Percentiles rank a stretch among this genome's conserved stretches.
phyloP scores from a whole-genome alignment of 2,797 vertebrate species.

The Crax fasciolata region DNA sequence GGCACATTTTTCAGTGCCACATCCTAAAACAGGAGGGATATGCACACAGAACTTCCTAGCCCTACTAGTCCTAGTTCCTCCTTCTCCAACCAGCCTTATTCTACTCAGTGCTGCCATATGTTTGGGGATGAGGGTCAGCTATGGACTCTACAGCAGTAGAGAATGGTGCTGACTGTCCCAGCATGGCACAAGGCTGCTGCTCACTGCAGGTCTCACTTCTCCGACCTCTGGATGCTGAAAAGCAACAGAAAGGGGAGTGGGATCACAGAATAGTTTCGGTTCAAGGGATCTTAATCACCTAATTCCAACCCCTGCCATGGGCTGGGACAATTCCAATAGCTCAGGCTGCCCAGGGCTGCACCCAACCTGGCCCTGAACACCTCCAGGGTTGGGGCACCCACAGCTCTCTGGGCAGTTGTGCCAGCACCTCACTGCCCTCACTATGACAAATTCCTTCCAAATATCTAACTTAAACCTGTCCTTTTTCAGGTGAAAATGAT shows the following conservation, averaged over 20 bases:
- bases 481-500: not conserved
- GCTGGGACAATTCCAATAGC: not conserved
- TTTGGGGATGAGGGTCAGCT: rapidly evolving
- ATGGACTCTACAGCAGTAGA: rapidly evolving
- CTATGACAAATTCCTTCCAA: not conserved
- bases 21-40: no score
- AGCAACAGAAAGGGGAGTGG: not conserved
- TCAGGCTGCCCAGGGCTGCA: not conserved
- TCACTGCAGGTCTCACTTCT: not conserved
- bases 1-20: rapidly evolving
- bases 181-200: rapidly evolving
- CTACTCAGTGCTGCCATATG: rapidly evolving
- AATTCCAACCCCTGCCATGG: not conserved
- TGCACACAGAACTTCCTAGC: rapidly evolving
- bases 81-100: rapidly evolving
- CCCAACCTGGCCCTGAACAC: not conserved
- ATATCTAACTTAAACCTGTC: not conserved
- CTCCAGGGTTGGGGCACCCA: not conserved
- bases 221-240: rapidly evolving
- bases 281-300: no score
- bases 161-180: rapidly evolving
- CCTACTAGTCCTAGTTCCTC: not conserved
- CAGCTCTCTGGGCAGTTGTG: not conserved
- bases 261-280: not conserved
- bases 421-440: not conserved